Percentiles rank a stretch among this genome's conserved stretches.
Conservation (phyloP, 2,797 vertebrate genomes). For the Anguilla marmorata region DNA sequence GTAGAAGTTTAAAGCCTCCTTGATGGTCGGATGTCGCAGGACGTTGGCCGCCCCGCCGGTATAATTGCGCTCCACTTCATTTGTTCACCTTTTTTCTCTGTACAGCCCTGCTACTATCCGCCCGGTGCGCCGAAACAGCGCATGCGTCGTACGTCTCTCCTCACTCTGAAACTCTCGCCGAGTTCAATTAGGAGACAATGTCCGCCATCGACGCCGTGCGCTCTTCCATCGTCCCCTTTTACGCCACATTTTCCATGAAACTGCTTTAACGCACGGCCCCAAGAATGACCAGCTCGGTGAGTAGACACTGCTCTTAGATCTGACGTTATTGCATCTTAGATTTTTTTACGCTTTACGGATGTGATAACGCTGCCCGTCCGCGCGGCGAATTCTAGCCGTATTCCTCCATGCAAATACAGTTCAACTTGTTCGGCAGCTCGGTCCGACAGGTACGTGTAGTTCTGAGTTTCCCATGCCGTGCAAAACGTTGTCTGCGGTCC, state of each 20-base stretch:
- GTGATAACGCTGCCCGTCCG: slow-evolving; percentile 51
- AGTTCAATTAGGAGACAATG: slow-evolving; percentile 82
- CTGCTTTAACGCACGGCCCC: slow-evolving; percentile 76
- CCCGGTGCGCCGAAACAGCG: slow-evolving; percentile 63
- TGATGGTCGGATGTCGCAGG: not conserved
- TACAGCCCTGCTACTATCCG: slow-evolving; percentile 50
- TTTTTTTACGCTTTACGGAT: slow-evolving; percentile 44
- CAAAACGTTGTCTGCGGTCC: slow-evolving; percentile 23
- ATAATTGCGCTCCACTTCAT: slow-evolving; percentile 54
- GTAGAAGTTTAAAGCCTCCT: not conserved
- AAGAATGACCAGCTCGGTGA: slow-evolving; percentile 92
- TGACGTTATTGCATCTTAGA: slow-evolving; percentile 35
- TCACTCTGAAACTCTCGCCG: slow-evolving; percentile 75
- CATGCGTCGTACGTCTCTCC: slow-evolving; percentile 72
- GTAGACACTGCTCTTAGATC: slow-evolving; percentile 56
- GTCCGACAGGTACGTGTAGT: slow-evolving; percentile 17
- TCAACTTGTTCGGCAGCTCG: slow-evolving; percentile 37
- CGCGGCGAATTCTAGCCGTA: slow-evolving; percentile 55
- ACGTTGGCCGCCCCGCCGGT: slow-evolving; percentile 48
- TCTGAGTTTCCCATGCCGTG: slow-evolving; percentile 20
- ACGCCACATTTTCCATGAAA: slow-evolving; percentile 79
- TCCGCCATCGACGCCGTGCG: slow-evolving; percentile 70
- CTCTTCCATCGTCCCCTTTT: slow-evolving; percentile 64
- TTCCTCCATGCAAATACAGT: slow-evolving; percentile 46
- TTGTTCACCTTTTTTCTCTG: slow-evolving; percentile 56